Percentiles rank a stretch among this genome's conserved stretches.
These are phyloP conservation scores for Aptenodytes patagonicus DNA, from an alignment of 2,113 vertebrate species.

Conservation along the genomic window DNA sequence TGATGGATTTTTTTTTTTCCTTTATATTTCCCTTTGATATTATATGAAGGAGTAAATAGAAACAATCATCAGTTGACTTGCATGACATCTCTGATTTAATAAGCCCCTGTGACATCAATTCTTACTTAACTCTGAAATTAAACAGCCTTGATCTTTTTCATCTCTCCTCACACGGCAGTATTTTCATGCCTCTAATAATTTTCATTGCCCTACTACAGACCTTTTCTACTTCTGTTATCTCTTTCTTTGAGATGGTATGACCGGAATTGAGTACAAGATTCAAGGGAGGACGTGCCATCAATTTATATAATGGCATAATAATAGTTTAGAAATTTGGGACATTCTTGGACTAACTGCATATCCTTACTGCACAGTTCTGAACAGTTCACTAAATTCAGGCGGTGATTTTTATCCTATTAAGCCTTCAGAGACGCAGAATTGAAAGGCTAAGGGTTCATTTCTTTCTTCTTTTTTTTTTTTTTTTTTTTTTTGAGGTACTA, in stretches of 20 bases:
- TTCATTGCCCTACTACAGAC: not conserved
- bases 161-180: not conserved
- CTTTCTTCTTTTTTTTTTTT: accelerated
- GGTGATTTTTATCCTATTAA: not conserved
- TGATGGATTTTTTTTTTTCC: not conserved
- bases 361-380: not conserved
- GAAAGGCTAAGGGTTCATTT: not conserved
- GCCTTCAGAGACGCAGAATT: not conserved
- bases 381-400: not conserved
- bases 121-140: constrained; percentile 4
- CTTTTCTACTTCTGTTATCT: not conserved
- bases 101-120: not conserved
- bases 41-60: not conserved
- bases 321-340: not conserved
- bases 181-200: constrained; percentile 3
- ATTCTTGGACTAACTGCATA: not conserved
- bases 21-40: not conserved
- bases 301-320: constrained; percentile 42
- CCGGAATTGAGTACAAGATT: not conserved
- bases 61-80: not conserved
- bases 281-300: not conserved
- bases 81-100: not conserved
- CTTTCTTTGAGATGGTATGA: not conserved
- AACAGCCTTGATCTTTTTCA: not conserved
- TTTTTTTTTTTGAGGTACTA: not conserved